Base-by-base conservation (phyloP, 2,888 invertebrate genomes). In the Melieria picta region DNA sequence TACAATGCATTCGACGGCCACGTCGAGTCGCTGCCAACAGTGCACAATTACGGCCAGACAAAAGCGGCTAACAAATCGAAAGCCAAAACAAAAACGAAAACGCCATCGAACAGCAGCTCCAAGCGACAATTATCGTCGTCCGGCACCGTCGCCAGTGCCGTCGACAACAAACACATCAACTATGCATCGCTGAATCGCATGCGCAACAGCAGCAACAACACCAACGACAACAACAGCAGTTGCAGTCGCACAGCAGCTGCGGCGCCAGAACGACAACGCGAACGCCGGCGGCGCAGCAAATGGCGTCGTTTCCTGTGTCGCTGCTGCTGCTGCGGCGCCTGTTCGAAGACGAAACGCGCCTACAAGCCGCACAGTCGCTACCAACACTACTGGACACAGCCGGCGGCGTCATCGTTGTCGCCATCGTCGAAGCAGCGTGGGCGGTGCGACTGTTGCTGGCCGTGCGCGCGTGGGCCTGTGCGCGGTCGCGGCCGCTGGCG, bases 151-250 rank as follows among this genome's bases (percentile, higher is more conserved):
- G 30, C 30, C 30, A 16, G 16, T 16, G 30, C 3, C 30, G 47
- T 64, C 57, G 57, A 72, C 69, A 69, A 71, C 75, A 81, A 79
- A 46, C 79, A 78, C 76, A 83, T 83, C 50, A 82, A 83, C 76
- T 84, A 84, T 76, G 82, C 83, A 46, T 82, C 84, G 58, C 73
- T 84, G 30, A 80, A 83, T 76, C 82, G 82, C 58, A 79, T 79
- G 78, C 80, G 82, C 74, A 78, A 78, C 69, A 77, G 69, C 60
- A 67, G 58, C 58, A 66, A 55, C 66, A 56, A 61, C 72, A 45
- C 55, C 10, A 16, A 55, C 10, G 10, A 16, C 61, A 5, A 4
- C 10, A 47, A 60, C 13, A 52, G 5, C 5, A 52, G n/a, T 30
- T 30, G 30, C 30, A 30, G 30, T 30, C 30, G 30, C 50, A 67